Evolutionary conservation across 2,888 invertebrate genomes (phyloP), one percentile per base, ranked within the genome.

Genomic region (Drosophila lutescens): DNA sequence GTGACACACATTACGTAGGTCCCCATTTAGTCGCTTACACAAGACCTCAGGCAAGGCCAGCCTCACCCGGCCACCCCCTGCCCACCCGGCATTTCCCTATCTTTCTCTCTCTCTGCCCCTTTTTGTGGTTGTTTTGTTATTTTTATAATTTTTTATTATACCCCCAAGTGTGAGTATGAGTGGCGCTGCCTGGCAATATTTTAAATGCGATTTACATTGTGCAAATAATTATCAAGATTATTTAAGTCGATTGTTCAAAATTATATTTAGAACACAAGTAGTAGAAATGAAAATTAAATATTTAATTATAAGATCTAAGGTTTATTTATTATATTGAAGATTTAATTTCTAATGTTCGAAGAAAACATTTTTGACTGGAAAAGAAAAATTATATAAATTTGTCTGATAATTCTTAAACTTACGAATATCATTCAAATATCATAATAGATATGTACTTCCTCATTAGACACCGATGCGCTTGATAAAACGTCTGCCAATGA

Each of bases 1-100:
- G 72, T 80, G 77, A 79, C 77, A 79, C 80, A 78, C 75, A 61
- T 79, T 74, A 74, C 74, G 71, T 74, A 74, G 74, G 66, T 65
- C 47, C 57, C 70, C 70, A 70, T 70, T 70, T 72, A 74, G 72
- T 50, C 57, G 72, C 74, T 79, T 79, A 73, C 65, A 70, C 77
- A 80, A 79, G 77, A 69, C 68, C 75, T 54, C 65, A 40, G 68
- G 65, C 65, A 67, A 66, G 65, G 65, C 55, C 68, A 66, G 54
- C 46, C 68, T 46, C 62, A 43, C 41, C 23, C 12, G 0, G 8
- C 17, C 44, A 3, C 26, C 12, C 44, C 8, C 13, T n/a, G 5
- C n/a, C 36, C 20, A n/a, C 15, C 23, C 38, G 0, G 2, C 13
- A 23, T 23, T 12, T 62, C 62, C 13, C 44, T 61, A 46, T 38